phyloP scores from a whole-genome alignment of 1,140 invertebrate genomes.

The Trachelipus rathkii region DNA sequence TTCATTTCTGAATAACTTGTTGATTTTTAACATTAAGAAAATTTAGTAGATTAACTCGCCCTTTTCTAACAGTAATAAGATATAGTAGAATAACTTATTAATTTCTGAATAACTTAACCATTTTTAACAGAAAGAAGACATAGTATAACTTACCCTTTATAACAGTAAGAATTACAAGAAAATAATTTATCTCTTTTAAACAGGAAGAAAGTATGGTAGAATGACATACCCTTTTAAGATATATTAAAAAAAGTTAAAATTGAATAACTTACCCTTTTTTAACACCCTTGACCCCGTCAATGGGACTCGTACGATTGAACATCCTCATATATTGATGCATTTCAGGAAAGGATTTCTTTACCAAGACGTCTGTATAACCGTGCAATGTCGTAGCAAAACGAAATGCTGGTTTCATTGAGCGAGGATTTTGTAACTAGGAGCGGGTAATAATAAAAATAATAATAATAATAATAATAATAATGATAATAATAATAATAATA shows the following conservation, averaged over 20 bases:
- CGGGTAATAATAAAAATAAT: background rate
- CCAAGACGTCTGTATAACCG: conserved; percentile 91
- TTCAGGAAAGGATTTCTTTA: conserved; percentile 76
- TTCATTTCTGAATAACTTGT: too few relatives aligned
- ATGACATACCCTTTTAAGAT: background rate
- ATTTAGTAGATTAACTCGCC: too few relatives aligned
- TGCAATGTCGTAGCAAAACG: conserved; percentile 93
- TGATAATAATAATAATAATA: background rate
- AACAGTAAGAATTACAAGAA: too few relatives aligned
- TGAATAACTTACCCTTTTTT: conserved; percentile 62
- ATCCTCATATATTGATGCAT: conserved; percentile 89
- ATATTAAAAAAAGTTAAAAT: background rate
- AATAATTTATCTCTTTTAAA: too few relatives aligned
- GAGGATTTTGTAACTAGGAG: conserved; percentile 72
- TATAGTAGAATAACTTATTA: background rate
- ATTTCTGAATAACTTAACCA: too few relatives aligned
- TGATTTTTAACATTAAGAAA: too few relatives aligned
- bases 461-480: background rate
- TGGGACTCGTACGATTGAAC: conserved; percentile 79
- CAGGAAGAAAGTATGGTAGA: too few relatives aligned
- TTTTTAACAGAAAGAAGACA: too few relatives aligned
- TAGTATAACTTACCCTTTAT: too few relatives aligned
- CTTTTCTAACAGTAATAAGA: too few relatives aligned
- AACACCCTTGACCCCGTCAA: conserved; percentile 83
- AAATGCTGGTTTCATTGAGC: conserved; percentile 81